Conservation (phyloP, 2,888 invertebrate species). For the Pelosia muscerda region DNA sequence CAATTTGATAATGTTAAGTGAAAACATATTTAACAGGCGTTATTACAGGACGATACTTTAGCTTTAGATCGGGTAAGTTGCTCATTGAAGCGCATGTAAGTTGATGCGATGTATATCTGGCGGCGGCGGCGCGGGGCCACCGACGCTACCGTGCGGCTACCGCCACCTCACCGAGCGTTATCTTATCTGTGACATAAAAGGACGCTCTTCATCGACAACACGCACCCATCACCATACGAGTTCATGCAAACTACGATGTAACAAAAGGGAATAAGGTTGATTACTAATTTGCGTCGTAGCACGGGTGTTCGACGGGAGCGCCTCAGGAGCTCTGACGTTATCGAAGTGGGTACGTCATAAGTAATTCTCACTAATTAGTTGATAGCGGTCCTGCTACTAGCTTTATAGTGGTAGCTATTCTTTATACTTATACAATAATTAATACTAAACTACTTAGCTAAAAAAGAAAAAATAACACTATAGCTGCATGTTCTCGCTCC, state of each 20-base stretch:
- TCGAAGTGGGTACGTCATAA: conserved; percentile 64
- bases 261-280: conserved; percentile 14
- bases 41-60: background rate
- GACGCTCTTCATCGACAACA: conserved; percentile 56
- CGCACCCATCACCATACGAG: conserved; percentile 16
- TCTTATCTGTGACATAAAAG: conserved; percentile 72
- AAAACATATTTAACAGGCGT: too few species aligned
- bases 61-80: background rate
- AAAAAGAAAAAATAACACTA: too few species aligned
- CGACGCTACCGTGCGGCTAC: conserved; percentile 35
- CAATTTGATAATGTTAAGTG: too few species aligned
- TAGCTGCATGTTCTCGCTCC: background rate
- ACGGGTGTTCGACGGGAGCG: conserved; percentile 54
- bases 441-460: too few species aligned
- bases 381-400: background rate
- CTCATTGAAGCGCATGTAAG: conserved; percentile 19
- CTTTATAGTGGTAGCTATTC: too few species aligned
- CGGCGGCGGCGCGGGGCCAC: conserved; percentile 13
- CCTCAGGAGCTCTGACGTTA: conserved; percentile 63
- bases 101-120: conserved; percentile 35
- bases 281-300: conserved; percentile 48
- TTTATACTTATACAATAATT: background rate
- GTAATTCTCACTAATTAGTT: conserved; percentile 69
- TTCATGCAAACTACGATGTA: conserved; percentile 20
- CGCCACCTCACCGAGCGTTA: conserved; percentile 41